Conservation (phyloP, 2,113 vertebrate species). For the Odocoileus hemionus region DNA sequence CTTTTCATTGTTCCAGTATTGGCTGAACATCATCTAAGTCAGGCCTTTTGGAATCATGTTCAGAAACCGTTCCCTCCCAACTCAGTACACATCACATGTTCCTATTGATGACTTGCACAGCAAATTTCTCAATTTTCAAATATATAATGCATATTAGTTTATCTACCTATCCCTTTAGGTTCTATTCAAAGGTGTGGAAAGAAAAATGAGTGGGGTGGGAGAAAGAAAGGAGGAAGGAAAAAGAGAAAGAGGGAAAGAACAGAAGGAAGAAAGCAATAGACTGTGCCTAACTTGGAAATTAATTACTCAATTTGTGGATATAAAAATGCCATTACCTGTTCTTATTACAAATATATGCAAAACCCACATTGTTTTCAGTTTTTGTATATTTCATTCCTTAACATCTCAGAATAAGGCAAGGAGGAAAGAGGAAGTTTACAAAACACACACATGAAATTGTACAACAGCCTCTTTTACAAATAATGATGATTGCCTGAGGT, state of each 20-base stretch:
- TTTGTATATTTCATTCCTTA: background rate
- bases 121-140: slow-evolving; percentile 8
- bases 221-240: background rate
- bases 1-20: background rate
- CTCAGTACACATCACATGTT: background rate
- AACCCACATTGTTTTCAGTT: background rate
- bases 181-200: background rate
- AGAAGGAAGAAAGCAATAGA: background rate
- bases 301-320: background rate
- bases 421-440: background rate
- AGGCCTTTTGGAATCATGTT: background rate
- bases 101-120: background rate
- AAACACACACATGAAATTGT: background rate
- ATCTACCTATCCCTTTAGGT: background rate
- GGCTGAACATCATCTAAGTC: background rate
- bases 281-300: background rate
- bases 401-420: background rate
- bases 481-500: background rate
- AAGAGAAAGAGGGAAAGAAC: background rate
- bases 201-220: background rate
- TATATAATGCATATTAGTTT: background rate
- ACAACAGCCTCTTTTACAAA: background rate
- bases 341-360: background rate
- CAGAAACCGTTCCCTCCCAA: background rate
- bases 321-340: background rate